These are phyloP conservation scores for Trinorchestia longiramus DNA, from an alignment of 1,140 invertebrate species.

Conservation along the genomic window DNA sequence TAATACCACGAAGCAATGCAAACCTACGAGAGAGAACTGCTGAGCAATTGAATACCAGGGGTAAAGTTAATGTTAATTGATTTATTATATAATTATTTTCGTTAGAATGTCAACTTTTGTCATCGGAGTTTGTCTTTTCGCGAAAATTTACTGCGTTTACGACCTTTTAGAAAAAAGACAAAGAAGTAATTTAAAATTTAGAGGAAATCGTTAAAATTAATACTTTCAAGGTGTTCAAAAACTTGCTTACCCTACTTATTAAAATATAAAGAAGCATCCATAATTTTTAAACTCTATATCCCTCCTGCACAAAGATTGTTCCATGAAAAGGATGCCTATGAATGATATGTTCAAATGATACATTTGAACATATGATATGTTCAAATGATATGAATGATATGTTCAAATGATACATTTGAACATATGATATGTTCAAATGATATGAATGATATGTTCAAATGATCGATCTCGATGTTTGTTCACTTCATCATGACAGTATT, in stretches of 20 bases:
- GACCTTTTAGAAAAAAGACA: neutral
- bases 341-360: too few relatives aligned
- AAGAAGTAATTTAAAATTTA: neutral
- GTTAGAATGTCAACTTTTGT: neutral
- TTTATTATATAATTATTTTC: neutral
- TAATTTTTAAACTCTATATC: neutral
- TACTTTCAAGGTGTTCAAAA: neutral
- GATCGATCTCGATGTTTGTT: neutral
- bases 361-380: too few relatives aligned
- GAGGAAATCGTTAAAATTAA: neutral
- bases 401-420: too few relatives aligned
- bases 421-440: too few relatives aligned
- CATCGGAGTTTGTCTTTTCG: neutral
- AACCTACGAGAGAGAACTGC: neutral
- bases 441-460: too few relatives aligned
- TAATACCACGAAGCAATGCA: neutral
- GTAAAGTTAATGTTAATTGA: neutral
- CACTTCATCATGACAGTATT: neutral
- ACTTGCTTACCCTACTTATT: neutral
- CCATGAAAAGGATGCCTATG: too few relatives aligned
- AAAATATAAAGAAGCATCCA: neutral
- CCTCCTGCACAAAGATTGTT: neutral
- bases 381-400: too few relatives aligned
- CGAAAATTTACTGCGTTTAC: neutral
- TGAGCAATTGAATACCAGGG: neutral